phyloP scores from a whole-genome alignment of 2,888 invertebrate genomes.

The Adela reaumurella region DNA sequence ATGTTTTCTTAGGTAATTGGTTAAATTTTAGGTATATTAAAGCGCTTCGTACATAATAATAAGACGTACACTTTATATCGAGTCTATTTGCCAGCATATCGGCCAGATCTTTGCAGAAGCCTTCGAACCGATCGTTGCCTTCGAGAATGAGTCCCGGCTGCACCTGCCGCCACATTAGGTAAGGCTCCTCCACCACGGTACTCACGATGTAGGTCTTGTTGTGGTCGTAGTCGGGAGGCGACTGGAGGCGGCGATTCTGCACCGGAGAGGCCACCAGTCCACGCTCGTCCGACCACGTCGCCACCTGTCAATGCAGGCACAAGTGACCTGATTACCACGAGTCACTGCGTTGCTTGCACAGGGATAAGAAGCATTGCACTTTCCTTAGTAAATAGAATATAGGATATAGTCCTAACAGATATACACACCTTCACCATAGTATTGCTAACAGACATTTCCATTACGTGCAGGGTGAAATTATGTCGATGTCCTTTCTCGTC shows the following conservation, averaged over 20 bases:
- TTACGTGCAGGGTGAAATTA: constrained; percentile 86
- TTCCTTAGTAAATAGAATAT: no score
- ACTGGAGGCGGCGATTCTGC: constrained; percentile 69
- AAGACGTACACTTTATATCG: constrained; percentile 77
- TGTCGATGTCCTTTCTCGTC: constrained; percentile 85
- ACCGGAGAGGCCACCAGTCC: constrained; percentile 73
- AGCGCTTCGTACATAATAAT: neutral
- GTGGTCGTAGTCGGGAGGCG: constrained; percentile 68
- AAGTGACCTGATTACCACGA: no score
- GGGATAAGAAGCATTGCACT: constrained; percentile 8
- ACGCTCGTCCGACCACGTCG: constrained; percentile 80
- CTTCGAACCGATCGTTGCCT: constrained; percentile 80
- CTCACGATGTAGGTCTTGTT: constrained; percentile 87
- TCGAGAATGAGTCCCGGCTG: constrained; percentile 61
- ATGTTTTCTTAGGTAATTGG: neutral
- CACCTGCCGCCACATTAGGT: constrained; percentile 72
- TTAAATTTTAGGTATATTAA: neutral
- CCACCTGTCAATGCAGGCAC: constrained; percentile 63
- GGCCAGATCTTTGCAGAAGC: constrained; percentile 90
- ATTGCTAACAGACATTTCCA: constrained; percentile 92
- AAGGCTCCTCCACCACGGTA: constrained; percentile 84
- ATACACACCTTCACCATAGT: constrained; percentile 77
- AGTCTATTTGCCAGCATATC: constrained; percentile 76
- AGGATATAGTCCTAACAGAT: no score
- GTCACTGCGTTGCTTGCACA: constrained; percentile 4